Percentiles rank a stretch among this genome's conserved stretches.
phyloP scores from a whole-genome alignment of 2,797 vertebrate genomes.

The Apogon talboti region DNA sequence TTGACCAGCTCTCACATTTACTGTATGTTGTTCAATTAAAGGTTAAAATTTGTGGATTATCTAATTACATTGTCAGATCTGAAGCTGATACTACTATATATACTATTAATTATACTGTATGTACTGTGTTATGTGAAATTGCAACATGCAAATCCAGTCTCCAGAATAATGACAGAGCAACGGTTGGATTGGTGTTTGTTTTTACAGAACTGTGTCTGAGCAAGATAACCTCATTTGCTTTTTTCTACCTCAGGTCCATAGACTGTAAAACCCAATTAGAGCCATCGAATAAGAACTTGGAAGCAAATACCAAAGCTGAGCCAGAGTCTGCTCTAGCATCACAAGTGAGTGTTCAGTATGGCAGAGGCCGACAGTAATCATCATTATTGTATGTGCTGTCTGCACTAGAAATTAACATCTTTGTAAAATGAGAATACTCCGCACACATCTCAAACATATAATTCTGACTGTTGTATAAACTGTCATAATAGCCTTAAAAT shows the following conservation, averaged over 20 bases:
- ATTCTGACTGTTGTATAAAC: constrained; percentile 14
- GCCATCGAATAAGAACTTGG: constrained; percentile 84
- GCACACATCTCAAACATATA: constrained; percentile 22
- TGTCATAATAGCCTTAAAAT: constrained; percentile 10
- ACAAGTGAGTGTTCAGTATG: constrained; percentile 86
- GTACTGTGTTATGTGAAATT: no score
- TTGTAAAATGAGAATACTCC: constrained; percentile 20
- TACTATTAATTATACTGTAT: no score
- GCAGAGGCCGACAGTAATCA: constrained; percentile 32
- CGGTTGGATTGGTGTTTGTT: no score
- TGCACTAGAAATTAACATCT: constrained; percentile 42
- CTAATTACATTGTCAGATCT: no score
- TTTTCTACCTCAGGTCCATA: constrained; percentile 85
- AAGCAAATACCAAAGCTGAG: constrained; percentile 87
- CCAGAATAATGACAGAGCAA: no score
- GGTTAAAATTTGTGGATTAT: no score
- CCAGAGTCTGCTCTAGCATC: constrained; percentile 87
- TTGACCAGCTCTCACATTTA: no score
- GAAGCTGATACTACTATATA: no score
- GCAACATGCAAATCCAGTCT: no score
- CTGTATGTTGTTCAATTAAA: no score
- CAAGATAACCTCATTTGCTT: constrained; percentile 3
- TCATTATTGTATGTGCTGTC: constrained; percentile 33
- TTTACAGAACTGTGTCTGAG: background rate
- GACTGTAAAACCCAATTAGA: constrained; percentile 91